Percentiles rank a stretch among this genome's conserved stretches.
These are phyloP conservation scores for Caenorhabditis panamensis DNA, from an alignment of 2,888 invertebrate species.

Conservation along the genomic window DNA sequence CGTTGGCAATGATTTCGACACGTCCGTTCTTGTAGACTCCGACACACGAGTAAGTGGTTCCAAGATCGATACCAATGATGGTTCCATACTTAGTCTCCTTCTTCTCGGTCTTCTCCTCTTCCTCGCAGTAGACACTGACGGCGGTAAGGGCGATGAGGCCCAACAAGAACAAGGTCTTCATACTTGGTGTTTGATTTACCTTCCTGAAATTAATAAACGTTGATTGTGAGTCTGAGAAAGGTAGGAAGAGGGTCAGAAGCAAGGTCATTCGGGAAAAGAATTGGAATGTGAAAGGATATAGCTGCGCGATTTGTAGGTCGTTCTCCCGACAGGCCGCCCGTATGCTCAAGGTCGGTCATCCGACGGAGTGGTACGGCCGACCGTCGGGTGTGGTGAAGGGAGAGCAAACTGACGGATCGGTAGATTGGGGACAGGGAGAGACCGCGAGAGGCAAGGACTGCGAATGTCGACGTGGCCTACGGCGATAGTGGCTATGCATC, in stretches of 20 bases:
- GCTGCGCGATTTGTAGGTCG: conserved; percentile 43
- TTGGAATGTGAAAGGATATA: conserved; percentile 43
- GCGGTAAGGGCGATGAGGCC: conserved; percentile 73
- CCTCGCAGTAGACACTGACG: conserved; percentile 69
- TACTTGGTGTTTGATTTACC: conserved; percentile 60
- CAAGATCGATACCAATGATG: conserved; percentile 82
- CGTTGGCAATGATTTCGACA: conserved; percentile 81
- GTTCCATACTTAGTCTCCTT: conserved; percentile 80
- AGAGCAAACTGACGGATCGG: conserved; percentile 52
- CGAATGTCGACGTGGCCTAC: conserved; percentile 58
- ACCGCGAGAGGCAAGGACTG: conserved; percentile 32
- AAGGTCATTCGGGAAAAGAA: conserved; percentile 23
- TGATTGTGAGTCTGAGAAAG: conserved; percentile 2
- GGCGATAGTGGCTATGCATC: conserved; percentile 40
- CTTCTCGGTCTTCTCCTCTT: conserved; percentile 68
- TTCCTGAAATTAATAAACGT: conserved; percentile 27
- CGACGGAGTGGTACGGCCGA: conserved; percentile 47
- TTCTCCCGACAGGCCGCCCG: conserved; percentile 42
- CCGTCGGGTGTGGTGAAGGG: conserved; percentile 27
- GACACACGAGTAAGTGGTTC: conserved; percentile 82
- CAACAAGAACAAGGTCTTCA: conserved; percentile 75
- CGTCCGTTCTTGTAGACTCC: conserved; percentile 83
- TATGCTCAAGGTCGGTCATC: conserved; percentile 50
- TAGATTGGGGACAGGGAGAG: conserved; percentile 16
- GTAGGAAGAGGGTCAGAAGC: conserved; percentile 7